These are phyloP conservation scores for Corythornis madagascariensis DNA, from an alignment of 2,113 vertebrate species.

Conservation along the genomic window DNA sequence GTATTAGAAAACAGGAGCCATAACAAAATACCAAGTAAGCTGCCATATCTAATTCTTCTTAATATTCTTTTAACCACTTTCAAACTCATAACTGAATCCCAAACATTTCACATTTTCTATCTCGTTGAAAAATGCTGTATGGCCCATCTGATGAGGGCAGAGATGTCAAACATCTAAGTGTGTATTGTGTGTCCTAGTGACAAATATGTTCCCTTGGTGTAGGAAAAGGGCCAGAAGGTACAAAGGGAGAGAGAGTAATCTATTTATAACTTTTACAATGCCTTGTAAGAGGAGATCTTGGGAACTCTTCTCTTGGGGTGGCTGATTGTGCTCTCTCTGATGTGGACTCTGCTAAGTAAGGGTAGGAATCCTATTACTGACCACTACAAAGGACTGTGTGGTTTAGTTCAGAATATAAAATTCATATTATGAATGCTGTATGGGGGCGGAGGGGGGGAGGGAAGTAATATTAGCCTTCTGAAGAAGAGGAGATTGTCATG, in stretches of 20 bases:
- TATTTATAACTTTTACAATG: slow-evolving; percentile 72
- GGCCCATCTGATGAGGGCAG: slow-evolving; percentile 66
- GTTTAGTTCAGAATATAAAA: slow-evolving; percentile 72
- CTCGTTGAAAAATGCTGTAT: slow-evolving; percentile 15
- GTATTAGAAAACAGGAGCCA: slow-evolving; percentile 69
- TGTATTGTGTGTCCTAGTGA: slow-evolving; percentile 71
- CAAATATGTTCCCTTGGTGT: slow-evolving; percentile 67
- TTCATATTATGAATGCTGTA: slow-evolving; percentile 73
- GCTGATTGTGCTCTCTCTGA: slow-evolving; percentile 68
- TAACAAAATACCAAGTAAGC: slow-evolving; percentile 58
- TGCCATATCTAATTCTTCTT: slow-evolving; percentile 63
- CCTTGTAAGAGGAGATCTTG: slow-evolving; percentile 80
- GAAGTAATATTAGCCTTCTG: slow-evolving; percentile 72
- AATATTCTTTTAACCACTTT: slow-evolving; percentile 33
- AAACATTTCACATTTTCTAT: slow-evolving; percentile 35
- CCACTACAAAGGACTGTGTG: slow-evolving; percentile 69
- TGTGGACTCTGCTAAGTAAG: slow-evolving; percentile 62
- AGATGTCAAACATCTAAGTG: slow-evolving; percentile 65
- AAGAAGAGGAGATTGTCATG: slow-evolving; percentile 67
- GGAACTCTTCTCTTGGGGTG: slow-evolving; percentile 76
- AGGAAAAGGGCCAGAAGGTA: slow-evolving; percentile 54
- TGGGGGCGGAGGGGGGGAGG: slow-evolving; percentile 44
- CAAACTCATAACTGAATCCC: slow-evolving; percentile 48
- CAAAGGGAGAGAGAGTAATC: slow-evolving; percentile 68
- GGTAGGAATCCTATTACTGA: slow-evolving; percentile 68